Percentiles rank a stretch among this genome's conserved stretches.
Conservation (phyloP, 2,888 invertebrate species). For the Hirtodrosophila alboralis region DNA sequence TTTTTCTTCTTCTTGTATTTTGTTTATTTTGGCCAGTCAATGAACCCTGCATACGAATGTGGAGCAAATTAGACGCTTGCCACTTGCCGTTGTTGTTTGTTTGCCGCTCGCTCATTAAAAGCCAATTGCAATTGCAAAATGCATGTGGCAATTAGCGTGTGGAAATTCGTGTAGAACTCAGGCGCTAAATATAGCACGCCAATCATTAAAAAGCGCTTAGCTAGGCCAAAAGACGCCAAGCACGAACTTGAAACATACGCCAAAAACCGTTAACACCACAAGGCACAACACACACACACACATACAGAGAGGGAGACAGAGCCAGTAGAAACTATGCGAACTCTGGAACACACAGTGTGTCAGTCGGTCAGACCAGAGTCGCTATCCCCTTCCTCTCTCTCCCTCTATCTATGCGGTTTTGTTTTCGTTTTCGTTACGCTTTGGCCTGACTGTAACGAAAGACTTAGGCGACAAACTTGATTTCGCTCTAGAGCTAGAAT, state of each 20-base stretch:
- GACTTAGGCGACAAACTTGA: constrained; percentile 69
- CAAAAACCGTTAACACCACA: constrained; percentile 59
- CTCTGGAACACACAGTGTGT: constrained; percentile 58
- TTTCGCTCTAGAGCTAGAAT: constrained; percentile 26
- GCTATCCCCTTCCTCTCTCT: neutral
- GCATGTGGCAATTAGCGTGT: constrained; percentile 63
- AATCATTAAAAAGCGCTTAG: constrained; percentile 77
- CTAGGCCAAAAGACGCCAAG: constrained; percentile 28
- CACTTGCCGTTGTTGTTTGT: neutral
- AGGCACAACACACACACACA: constrained; percentile 3
- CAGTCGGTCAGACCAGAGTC: constrained; percentile 67
- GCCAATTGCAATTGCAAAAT: constrained; percentile 68
- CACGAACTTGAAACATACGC: constrained; percentile 61
- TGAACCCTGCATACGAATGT: constrained; percentile 54
- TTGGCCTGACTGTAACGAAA: constrained; percentile 48
- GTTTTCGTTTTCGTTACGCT: constrained; percentile 79
- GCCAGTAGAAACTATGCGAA: constrained; percentile 22
- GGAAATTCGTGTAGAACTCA: constrained; percentile 56
- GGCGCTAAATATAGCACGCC: constrained; percentile 73
- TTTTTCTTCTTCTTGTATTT: constrained; percentile 7
- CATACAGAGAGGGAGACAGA: constrained; percentile 25
- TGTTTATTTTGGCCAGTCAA: constrained; percentile 54
- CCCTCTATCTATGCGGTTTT: constrained; percentile 44
- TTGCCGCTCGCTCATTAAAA: constrained; percentile 44
- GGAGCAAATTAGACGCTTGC: constrained; percentile 46